Base-by-base conservation (phyloP, 2,888 invertebrate species). In the Beris morrisii region DNA sequence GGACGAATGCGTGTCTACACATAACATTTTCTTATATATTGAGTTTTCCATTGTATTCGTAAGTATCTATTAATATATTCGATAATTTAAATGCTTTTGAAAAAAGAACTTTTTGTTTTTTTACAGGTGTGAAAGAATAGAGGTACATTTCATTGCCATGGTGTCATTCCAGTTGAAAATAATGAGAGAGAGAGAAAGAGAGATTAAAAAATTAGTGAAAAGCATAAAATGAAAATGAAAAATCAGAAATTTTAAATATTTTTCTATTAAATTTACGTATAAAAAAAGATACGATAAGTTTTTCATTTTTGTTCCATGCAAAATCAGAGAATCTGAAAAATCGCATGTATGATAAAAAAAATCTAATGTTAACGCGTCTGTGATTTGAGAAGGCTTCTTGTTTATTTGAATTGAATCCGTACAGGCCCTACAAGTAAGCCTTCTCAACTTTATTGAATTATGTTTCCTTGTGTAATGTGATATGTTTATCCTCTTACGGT, bases 331-430 rank as follows among this genome's bases (percentile, higher is more conserved):
- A 38, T 38, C 38, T 38, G 38, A 38, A 7, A 9, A 38, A 9
- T 38, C 38, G 38, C 38, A 38, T 38, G 38, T 38, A 38, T 38
- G 38, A 48, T 15, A 53, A 28, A 53, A 30, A 63, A 59, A 43
- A 66, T 55, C 55, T 48, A 66, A 55, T 59, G 66, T 61, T 66
- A 69, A 69, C 64, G 56, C 45, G 64, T 70, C 70, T 70, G 70
- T 70, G 70, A 70, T 70, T 68, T 70, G 70, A 61, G 68, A 68
- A 70, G 66, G 67, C 68, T 69, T 69, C 64, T 55, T 64, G 54
- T 28, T 38, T 64, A 44, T 64, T 54, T 53, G 28, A 64, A 64
- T 44, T 53, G 44, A 64, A 64, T 4, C 12, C 11, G 30, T 53
- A 54, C 50, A 61, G 61, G 61, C 52, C 50, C 43, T 59, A 59